Conservation (phyloP, 2,797 vertebrate genomes). For the Channa striata region DNA sequence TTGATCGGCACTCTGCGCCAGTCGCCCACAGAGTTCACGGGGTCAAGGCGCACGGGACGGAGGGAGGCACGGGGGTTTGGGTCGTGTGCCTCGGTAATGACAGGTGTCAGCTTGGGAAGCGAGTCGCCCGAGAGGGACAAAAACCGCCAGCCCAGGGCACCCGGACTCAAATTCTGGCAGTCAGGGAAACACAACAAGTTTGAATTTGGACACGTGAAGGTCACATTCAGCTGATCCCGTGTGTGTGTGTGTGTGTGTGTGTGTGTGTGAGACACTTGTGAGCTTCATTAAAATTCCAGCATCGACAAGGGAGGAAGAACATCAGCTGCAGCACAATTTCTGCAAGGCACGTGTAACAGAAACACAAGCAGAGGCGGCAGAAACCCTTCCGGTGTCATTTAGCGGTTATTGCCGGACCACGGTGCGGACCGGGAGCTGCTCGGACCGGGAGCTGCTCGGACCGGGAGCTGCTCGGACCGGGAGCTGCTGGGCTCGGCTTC, state of each 20-base stretch:
- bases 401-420: neutral
- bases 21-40: constrained; percentile 61
- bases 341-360: neutral
- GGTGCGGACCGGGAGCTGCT: neutral
- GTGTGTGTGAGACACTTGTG: too few species aligned
- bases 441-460: too few species aligned
- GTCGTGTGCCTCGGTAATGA: constrained; percentile 64
- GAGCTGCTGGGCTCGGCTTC: too few species aligned
- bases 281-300: constrained; percentile 50
- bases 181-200: too few species aligned
- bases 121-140: constrained; percentile 23
- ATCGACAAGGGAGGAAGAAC: constrained; percentile 33
- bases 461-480: too few species aligned
- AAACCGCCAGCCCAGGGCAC: neutral
- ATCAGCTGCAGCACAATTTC: neutral
- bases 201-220: too few species aligned
- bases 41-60: constrained; percentile 35
- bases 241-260: too few species aligned
- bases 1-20: constrained; percentile 46
- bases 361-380: neutral
- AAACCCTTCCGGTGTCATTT: neutral
- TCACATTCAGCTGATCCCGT: too few species aligned
- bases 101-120: constrained; percentile 51
- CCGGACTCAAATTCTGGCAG: neutral
- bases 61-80: neutral